phyloP scores from a whole-genome alignment of 2,113 vertebrate genomes.

The Conger conger region DNA sequence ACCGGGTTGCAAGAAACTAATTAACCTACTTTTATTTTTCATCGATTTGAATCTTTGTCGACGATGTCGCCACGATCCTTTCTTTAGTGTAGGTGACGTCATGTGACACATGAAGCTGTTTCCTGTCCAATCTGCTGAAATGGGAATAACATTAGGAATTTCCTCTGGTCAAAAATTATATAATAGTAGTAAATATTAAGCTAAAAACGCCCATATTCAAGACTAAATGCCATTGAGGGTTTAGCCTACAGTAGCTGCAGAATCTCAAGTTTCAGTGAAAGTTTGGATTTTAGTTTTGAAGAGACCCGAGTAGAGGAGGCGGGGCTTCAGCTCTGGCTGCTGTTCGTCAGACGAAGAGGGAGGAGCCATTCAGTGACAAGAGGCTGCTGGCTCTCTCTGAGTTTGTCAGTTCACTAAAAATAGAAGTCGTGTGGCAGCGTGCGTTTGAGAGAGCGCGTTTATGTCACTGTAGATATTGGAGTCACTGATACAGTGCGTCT shows the following conservation, averaged over 20 bases:
- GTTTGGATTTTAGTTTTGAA: conserved; percentile 30
- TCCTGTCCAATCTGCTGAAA: conserved; percentile 27
- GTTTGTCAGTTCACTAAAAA: conserved; percentile 80
- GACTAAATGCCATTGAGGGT: neutral
- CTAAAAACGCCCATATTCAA: neutral
- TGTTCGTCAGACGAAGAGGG: conserved; percentile 56
- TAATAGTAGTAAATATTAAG: neutral
- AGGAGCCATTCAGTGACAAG: conserved; percentile 71
- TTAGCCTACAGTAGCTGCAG: conserved; percentile 35
- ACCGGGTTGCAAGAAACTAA: too few species aligned
- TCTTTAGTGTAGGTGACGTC: conserved; percentile 32
- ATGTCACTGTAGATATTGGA: conserved; percentile 61
- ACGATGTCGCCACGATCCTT: neutral
- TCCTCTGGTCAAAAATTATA: neutral
- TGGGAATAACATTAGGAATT: neutral
- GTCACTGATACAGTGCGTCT: conserved; percentile 73
- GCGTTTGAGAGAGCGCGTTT: conserved; percentile 70
- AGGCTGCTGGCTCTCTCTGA: conserved; percentile 70
- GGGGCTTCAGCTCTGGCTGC: conserved; percentile 30
- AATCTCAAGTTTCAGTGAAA: neutral
- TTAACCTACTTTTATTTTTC: too few species aligned
- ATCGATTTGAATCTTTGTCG: neutral
- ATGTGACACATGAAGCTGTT: conserved; percentile 21
- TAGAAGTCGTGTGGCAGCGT: conserved; percentile 73
- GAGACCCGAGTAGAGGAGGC: conserved; percentile 38